These are phyloP conservation scores for Columba guinea DNA, from an alignment of 2,797 vertebrate species.

Conservation along the genomic window DNA sequence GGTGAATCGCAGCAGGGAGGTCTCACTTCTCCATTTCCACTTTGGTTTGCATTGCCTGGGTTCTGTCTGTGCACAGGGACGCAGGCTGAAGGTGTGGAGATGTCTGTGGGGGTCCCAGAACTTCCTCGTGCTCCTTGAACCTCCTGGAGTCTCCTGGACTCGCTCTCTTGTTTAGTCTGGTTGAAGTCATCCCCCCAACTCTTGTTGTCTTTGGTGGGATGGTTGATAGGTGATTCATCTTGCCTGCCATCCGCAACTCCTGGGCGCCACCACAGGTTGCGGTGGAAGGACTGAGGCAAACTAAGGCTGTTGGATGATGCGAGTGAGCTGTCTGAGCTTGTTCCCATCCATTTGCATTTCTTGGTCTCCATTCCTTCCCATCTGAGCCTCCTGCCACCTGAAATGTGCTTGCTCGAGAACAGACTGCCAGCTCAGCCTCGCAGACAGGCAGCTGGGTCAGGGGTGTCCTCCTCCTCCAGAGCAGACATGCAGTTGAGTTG, in stretches of 20 bases:
- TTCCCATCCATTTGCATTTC: neutral
- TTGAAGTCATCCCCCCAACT: neutral
- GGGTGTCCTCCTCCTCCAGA: neutral
- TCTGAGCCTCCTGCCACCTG: neutral
- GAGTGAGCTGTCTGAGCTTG: neutral
- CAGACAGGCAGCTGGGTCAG: neutral
- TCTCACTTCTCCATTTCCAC: neutral
- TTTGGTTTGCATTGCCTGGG: neutral
- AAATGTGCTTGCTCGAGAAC: neutral
- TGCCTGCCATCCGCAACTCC: neutral
- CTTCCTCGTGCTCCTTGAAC: neutral
- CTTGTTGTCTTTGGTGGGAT: neutral
- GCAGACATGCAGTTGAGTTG: neutral
- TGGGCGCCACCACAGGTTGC: neutral
- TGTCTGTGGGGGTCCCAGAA: neutral
- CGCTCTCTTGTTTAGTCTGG: neutral
- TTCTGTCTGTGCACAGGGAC: neutral
- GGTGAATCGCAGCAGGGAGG: neutral
- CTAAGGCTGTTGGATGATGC: neutral
- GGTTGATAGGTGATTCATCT: conserved; percentile 25
- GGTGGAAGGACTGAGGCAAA: conserved; percentile 8
- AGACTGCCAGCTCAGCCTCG: neutral
- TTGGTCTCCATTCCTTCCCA: neutral
- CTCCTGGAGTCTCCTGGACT: neutral
- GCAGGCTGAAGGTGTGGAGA: neutral